Evolutionary conservation across 2,888 invertebrate species (phyloP).

Genomic region (Limenitis camilla): DNA sequence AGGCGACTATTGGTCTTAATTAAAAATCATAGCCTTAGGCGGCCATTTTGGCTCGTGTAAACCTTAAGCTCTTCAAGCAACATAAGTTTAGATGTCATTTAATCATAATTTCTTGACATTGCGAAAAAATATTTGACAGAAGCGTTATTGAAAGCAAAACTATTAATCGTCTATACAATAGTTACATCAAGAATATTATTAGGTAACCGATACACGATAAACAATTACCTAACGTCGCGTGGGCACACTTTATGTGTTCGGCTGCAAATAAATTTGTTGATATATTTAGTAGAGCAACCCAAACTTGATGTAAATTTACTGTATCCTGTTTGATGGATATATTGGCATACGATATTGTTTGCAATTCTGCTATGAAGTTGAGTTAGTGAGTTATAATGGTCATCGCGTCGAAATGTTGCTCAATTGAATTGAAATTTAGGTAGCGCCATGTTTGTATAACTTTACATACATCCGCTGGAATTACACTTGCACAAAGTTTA

Average conservation of each 20-base stretch:
- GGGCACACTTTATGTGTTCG: slow-evolving; percentile 15
- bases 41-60: not conserved
- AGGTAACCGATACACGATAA: slow-evolving; percentile 17
- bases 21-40: not conserved
- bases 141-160: slow-evolving; percentile 2
- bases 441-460: too few species aligned
- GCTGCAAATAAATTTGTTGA: slow-evolving; percentile 9
- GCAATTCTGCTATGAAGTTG: not conserved
- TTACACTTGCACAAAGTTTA: too few species aligned
- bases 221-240: slow-evolving; percentile 20
- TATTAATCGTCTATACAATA: slow-evolving; percentile 10
- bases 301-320: slow-evolving; percentile 6
- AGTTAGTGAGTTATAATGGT: not conserved
- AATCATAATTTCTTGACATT: not conserved
- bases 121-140: slow-evolving; percentile 1
- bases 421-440: too few species aligned
- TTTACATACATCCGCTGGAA: too few species aligned
- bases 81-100: not conserved
- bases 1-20: too few species aligned
- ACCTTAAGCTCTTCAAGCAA: not conserved
- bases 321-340: not conserved
- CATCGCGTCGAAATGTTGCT: not conserved
- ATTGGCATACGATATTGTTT: not conserved
- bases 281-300: slow-evolving; percentile 13
- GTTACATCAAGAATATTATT: slow-evolving; percentile 18